A percentile compares a stretch with the other conserved stretches of the same genome.
These are phyloP conservation scores for Parus major DNA, from an alignment of 2,113 vertebrate genomes.

Conservation along the genomic window DNA sequence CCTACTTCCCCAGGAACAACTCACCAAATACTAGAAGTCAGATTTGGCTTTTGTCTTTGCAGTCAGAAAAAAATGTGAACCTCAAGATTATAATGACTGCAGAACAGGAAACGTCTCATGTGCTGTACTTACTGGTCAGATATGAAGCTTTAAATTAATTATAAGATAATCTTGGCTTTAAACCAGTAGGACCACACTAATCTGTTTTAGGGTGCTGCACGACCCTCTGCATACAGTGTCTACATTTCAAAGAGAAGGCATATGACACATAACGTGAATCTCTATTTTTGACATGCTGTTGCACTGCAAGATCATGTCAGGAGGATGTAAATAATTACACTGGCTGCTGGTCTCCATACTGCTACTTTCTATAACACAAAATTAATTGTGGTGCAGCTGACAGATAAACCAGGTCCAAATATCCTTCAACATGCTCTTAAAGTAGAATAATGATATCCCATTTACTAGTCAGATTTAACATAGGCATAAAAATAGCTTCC, in stretches of 20 bases:
- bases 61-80: not conserved
- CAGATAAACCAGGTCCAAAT: not conserved
- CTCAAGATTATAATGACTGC: not conserved
- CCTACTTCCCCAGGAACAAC: not conserved
- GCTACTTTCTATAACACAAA: not conserved
- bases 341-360: not conserved
- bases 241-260: not conserved
- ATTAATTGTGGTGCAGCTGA: slow-evolving; percentile 15
- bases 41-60: not conserved
- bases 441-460: not conserved
- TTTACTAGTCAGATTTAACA: not conserved
- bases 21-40: not conserved
- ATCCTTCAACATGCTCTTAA: not conserved
- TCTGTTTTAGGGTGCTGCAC: not conserved
- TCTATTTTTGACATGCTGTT: not conserved
- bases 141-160: not conserved
- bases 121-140: not conserved
- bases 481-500: not conserved
- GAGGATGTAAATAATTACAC: slow-evolving; percentile 14
- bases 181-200: not conserved
- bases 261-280: not conserved
- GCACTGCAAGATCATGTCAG: not conserved
- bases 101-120: not conserved
- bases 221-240: not conserved
- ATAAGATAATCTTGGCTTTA: not conserved